A percentile compares a stretch with the other conserved stretches of the same genome.
These are phyloP conservation scores for Cryptoprocta ferox DNA, from an alignment of 2,797 vertebrate genomes.

Conservation along the genomic window DNA sequence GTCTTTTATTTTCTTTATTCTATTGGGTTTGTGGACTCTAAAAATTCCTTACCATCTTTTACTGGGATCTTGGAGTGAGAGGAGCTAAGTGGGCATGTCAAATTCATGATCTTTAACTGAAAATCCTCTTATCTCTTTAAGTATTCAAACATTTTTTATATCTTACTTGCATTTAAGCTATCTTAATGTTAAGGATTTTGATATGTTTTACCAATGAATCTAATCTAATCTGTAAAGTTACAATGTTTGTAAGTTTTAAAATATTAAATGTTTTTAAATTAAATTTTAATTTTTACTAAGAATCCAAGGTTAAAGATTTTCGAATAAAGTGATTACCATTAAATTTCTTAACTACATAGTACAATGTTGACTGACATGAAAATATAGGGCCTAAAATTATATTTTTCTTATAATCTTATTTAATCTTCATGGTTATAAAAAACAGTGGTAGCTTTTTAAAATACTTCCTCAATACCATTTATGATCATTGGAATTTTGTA, in stretches of 20 bases:
- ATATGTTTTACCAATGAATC: background rate
- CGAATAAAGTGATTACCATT: background rate
- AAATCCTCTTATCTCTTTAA: background rate
- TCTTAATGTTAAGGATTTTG: background rate
- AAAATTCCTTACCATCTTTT: background rate
- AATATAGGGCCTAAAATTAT: background rate
- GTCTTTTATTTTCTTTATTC: background rate
- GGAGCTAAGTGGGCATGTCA: background rate
- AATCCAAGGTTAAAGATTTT: background rate
- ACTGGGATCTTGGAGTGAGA: background rate
- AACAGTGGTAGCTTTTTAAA: background rate
- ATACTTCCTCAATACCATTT: background rate
- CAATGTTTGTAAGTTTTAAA: background rate
- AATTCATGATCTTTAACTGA: background rate
- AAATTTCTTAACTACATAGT: background rate
- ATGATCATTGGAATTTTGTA: background rate
- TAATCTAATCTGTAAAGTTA: background rate
- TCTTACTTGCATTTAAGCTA: background rate
- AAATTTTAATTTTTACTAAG: conserved; percentile 14
- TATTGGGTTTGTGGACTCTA: background rate
- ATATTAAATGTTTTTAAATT: background rate
- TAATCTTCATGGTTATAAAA: conserved; percentile 12
- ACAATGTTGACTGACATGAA: background rate
- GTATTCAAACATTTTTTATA: background rate
- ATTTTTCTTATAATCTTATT: background rate